Evolutionary conservation across 2,113 vertebrate species (phyloP).

Genomic region (Nestor notabilis): DNA sequence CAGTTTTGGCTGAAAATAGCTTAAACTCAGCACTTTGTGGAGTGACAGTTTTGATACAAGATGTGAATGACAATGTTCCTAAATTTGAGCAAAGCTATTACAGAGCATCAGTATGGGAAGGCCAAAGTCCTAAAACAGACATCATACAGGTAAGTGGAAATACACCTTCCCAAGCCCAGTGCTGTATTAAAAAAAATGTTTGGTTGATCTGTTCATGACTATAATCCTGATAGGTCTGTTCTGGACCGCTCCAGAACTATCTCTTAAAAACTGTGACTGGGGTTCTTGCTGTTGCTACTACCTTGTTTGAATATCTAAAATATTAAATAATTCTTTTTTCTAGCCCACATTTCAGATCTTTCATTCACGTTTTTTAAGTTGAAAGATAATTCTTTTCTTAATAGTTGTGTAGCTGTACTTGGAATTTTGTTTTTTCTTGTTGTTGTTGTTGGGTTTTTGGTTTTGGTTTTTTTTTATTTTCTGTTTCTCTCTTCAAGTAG

Average conservation of each 20-base stretch:
- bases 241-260: not conserved
- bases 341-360: not conserved
- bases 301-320: not conserved
- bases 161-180: not conserved
- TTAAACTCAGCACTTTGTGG: slow-evolving; percentile 76
- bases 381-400: not conserved
- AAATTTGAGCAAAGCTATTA: slow-evolving; percentile 81
- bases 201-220: not conserved
- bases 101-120: slow-evolving; percentile 84
- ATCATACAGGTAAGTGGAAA: slow-evolving; percentile 83
- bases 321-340: not conserved
- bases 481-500: not conserved
- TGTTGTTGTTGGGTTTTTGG: not conserved
- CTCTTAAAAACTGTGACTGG: not conserved
- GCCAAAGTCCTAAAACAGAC: slow-evolving; percentile 75
- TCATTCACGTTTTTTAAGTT: not conserved
- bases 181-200: not conserved
- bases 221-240: not conserved
- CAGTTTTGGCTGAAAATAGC: slow-evolving; percentile 81
- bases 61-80: slow-evolving; percentile 88
- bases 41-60: slow-evolving; percentile 81
- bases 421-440: not conserved
- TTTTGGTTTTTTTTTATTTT: not conserved
- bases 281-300: not conserved
- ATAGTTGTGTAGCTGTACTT: not conserved